These are phyloP conservation scores for Pedetes capensis DNA, from an alignment of 2,113 vertebrate species.

Conservation along the genomic window DNA sequence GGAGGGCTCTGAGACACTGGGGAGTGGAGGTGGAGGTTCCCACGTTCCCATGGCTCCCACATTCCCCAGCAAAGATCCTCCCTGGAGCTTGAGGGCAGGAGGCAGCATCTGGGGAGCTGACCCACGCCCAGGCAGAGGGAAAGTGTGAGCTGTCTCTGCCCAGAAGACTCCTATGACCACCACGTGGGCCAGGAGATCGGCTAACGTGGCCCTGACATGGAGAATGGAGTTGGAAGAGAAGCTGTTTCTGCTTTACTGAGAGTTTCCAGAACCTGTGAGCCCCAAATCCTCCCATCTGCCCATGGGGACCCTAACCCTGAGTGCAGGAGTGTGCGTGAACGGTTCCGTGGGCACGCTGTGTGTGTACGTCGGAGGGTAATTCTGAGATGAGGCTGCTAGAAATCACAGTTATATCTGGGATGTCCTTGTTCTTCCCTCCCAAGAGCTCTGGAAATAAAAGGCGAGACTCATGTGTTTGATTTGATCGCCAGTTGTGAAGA, in stretches of 20 bases:
- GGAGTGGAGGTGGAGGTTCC: neutral
- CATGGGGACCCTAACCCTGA: rapidly evolving
- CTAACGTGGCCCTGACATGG: neutral
- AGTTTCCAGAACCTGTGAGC: neutral
- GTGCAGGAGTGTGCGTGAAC: neutral
- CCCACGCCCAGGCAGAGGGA: neutral
- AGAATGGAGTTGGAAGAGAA: neutral
- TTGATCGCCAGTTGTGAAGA: rapidly evolving
- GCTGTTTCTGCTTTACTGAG: neutral
- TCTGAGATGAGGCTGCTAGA: neutral
- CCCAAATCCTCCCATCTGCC: neutral
- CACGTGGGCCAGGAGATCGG: neutral
- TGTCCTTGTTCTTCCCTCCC: neutral
- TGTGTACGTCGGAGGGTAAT: neutral
- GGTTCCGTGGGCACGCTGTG: too few species aligned
- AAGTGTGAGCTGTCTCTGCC: rapidly evolving
- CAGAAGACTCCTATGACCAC: neutral
- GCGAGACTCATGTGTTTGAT: neutral
- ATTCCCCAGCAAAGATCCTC: too few species aligned
- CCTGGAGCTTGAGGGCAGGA: neutral
- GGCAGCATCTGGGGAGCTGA: neutral
- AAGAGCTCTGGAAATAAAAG: neutral
- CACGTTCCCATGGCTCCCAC: rapidly evolving
- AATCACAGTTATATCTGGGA: neutral
- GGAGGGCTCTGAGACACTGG: rapidly evolving